A percentile compares a stretch with the other conserved stretches of the same genome.
Conservation (phyloP, 2,888 invertebrate species). For the Rhabditoides inermis region DNA sequence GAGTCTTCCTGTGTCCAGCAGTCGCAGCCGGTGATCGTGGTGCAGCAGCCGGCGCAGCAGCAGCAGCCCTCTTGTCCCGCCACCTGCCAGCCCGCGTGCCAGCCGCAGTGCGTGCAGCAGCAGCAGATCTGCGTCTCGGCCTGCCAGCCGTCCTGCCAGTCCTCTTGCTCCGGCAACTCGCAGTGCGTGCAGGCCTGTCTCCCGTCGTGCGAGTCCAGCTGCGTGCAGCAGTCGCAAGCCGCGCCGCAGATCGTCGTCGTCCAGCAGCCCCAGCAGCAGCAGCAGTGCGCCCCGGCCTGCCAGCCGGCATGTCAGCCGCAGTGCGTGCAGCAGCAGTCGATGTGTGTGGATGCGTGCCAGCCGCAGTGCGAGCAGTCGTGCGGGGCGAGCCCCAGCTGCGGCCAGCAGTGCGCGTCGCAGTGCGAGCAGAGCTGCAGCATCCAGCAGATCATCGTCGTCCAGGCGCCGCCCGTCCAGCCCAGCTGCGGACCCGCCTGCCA, state of each 20-base stretch:
- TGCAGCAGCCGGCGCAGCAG: conserved; percentile 12
- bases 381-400: conserved; percentile 19
- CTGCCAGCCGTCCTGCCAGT: conserved; percentile 31
- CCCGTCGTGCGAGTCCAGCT: conserved; percentile 7
- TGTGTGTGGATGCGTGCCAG: conserved; percentile 31
- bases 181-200: conserved; percentile 16
- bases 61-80: conserved; percentile 21
- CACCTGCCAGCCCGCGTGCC: conserved; percentile 31
- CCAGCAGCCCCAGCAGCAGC: conserved; percentile 12
- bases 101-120: conserved; percentile 29
- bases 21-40: conserved; percentile 16
- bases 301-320: conserved; percentile 24
- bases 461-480: conserved; percentile 22
- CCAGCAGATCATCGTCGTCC: conserved; percentile 36
- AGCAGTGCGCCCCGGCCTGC: conserved; percentile 20
- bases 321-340: conserved; percentile 19
- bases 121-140: conserved; percentile 18
- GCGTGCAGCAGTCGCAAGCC: conserved; percentile 15
- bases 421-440: conserved; percentile 32
- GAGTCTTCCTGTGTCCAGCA: conserved; percentile 38
- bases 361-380: conserved; percentile 22
- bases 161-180: conserved; percentile 23
- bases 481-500: conserved; percentile 38
- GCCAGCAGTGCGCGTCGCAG: conserved; percentile 19
- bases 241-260: conserved; percentile 18